A percentile compares a stretch with the other conserved stretches of the same genome.
Conservation (phyloP, 2,113 vertebrate genomes). For the Pachycephala philippinensis region DNA sequence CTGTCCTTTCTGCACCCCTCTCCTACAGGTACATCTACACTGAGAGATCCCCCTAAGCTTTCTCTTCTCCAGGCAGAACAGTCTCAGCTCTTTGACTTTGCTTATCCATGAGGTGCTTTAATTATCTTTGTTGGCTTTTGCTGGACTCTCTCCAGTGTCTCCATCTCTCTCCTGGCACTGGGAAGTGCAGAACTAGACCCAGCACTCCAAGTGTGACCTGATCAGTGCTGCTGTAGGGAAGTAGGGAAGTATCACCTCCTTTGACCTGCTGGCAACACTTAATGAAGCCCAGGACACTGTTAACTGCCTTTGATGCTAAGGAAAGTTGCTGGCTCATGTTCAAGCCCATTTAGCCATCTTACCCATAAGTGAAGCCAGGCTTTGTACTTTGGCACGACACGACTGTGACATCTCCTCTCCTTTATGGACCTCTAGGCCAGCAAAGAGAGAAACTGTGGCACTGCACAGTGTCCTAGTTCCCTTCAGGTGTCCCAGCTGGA, state of each 20-base stretch:
- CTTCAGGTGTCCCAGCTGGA: not conserved
- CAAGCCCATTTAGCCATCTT: not conserved
- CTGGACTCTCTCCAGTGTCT: not conserved
- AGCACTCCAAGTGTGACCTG: not conserved
- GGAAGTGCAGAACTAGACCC: not conserved
- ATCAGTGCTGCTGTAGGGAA: too few relatives aligned
- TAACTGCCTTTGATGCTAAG: not conserved
- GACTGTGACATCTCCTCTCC: not conserved
- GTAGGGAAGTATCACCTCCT: not conserved
- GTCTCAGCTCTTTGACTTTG: not conserved
- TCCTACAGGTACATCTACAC: not conserved
- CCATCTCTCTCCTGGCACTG: not conserved
- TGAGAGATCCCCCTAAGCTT: not conserved
- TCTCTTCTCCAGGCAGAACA: not conserved
- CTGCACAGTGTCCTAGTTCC: not conserved
- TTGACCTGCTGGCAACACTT: not conserved
- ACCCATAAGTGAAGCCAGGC: not conserved
- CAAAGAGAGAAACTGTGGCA: not conserved
- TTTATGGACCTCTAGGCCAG: not conserved
- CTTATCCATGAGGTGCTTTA: not conserved
- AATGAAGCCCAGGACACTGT: not conserved
- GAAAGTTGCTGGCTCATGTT: not conserved
- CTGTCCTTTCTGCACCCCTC: not conserved
- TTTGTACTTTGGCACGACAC: not conserved
- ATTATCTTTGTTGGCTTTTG: not conserved